A percentile compares a stretch with the other conserved stretches of the same genome.
phyloP scores from a whole-genome alignment of 2,113 vertebrate species.

The Ursus arctos region DNA sequence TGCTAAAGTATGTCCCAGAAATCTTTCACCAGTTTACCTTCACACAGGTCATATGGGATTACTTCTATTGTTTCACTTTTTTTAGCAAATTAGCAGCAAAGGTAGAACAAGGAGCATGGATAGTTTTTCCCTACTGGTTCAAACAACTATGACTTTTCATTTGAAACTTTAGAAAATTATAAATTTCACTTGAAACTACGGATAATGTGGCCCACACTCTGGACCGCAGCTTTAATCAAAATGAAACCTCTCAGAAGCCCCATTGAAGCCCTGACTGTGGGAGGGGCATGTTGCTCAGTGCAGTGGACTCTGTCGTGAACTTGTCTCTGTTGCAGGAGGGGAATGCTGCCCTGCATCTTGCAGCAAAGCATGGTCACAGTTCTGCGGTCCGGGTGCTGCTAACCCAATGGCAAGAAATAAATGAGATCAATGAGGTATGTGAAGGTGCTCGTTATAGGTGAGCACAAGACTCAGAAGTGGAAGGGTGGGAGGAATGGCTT shows the following conservation, averaged over 20 bases:
- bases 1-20: not conserved
- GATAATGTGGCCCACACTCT: not conserved
- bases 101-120: not conserved
- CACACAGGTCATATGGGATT: not conserved
- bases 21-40: not conserved
- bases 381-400: slow-evolving; percentile 89
- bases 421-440: slow-evolving; percentile 92
- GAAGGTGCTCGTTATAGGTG: not conserved
- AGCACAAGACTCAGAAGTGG: not conserved
- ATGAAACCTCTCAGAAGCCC: not conserved
- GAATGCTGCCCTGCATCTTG: slow-evolving; percentile 94
- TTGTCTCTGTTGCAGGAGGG: slow-evolving; percentile 88
- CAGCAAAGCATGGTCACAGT: slow-evolving; percentile 91
- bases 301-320: not conserved
- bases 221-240: not conserved
- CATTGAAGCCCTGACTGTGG: not conserved
- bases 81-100: not conserved
- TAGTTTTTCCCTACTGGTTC: not conserved
- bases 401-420: slow-evolving; percentile 88
- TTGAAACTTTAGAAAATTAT: slow-evolving; percentile 18
- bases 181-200: not conserved
- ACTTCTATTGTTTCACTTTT: not conserved
- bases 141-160: not conserved
- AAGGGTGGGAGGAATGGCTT: not conserved
- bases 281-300: rapidly evolving